These are phyloP conservation scores for Neodon shergylaensis DNA, from an alignment of 2,113 vertebrate genomes.

Conservation along the genomic window DNA sequence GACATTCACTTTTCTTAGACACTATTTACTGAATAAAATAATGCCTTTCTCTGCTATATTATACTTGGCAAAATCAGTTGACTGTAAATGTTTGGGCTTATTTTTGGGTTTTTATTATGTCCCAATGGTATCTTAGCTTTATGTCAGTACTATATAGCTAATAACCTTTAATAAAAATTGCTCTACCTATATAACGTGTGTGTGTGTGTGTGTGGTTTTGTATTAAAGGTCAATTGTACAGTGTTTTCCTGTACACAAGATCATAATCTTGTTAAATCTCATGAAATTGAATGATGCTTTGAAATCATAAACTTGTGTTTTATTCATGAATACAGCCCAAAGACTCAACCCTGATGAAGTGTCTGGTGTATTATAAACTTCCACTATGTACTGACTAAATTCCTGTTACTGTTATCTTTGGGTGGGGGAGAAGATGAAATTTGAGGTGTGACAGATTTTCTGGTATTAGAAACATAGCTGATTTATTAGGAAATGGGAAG, in stretches of 20 bases:
- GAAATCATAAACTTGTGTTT: conserved; percentile 9
- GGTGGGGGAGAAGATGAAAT: background rate
- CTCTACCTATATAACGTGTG: background rate
- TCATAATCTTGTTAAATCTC: background rate
- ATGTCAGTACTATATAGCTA: background rate
- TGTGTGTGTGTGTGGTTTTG: background rate
- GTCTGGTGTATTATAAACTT: background rate
- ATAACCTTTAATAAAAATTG: background rate
- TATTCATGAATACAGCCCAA: background rate
- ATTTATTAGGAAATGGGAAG: background rate
- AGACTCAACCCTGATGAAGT: background rate
- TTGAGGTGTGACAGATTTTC: background rate
- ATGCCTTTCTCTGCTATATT: background rate
- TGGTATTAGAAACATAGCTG: background rate
- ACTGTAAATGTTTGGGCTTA: background rate
- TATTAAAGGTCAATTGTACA: background rate
- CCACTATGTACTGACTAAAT: background rate
- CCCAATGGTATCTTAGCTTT: background rate
- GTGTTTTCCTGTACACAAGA: background rate
- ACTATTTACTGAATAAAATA: background rate
- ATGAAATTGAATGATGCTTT: background rate
- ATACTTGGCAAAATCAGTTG: background rate
- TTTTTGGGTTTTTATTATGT: background rate
- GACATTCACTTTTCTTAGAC: background rate
- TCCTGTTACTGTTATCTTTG: background rate